A percentile compares a stretch with the other conserved stretches of the same genome.
phyloP scores from a whole-genome alignment of 1,140 invertebrate species.

The Drepana arcuata region DNA sequence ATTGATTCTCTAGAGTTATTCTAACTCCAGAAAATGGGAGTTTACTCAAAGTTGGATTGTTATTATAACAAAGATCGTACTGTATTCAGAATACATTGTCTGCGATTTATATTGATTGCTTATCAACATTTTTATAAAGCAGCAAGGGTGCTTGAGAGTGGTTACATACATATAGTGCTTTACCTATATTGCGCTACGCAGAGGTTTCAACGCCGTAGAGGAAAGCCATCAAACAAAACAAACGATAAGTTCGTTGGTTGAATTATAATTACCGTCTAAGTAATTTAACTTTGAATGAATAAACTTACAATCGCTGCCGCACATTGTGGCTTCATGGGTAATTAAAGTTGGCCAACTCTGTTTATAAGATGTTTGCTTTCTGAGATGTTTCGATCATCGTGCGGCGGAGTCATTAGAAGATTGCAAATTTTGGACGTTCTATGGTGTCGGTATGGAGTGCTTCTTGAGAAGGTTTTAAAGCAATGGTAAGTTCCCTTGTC shows the following conservation, averaged over 20 bases:
- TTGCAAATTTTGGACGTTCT: conserved; percentile 7
- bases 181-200: too few species aligned
- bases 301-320: not conserved
- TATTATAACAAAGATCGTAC: too few species aligned
- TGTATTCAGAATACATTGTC: too few species aligned
- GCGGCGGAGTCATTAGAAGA: conserved; percentile 10
- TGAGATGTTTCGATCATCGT: conserved; percentile 7
- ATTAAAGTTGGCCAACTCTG: not conserved
- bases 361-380: not conserved
- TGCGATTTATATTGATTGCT: too few species aligned
- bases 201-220: conserved; percentile 1
- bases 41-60: too few species aligned
- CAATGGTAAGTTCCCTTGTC: conserved; percentile 33
- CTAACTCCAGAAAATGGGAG: too few species aligned
- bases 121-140: too few species aligned
- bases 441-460: conserved; percentile 6
- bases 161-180: too few species aligned
- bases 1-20: too few species aligned
- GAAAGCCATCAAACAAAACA: not conserved
- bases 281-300: conserved; percentile 1
- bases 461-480: conserved; percentile 13
- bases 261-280: not conserved
- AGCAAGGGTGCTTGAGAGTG: too few species aligned
- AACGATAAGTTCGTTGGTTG: not conserved
- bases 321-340: not conserved